Base-by-base conservation (phyloP, 1,140 invertebrate species). In the Galleria mellonella region DNA sequence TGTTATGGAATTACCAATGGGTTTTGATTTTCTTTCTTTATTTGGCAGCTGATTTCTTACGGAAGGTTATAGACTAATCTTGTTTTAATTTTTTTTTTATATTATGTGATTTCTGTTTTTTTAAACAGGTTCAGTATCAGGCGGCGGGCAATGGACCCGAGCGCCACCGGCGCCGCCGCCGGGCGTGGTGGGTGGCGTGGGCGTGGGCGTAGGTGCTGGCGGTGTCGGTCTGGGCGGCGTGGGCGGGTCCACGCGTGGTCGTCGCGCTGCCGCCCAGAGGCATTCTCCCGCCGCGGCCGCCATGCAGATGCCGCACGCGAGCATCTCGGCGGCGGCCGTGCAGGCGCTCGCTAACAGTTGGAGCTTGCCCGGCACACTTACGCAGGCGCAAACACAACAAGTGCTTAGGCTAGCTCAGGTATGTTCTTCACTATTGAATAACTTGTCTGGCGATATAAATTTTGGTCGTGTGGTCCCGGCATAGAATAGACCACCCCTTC, bases 401-500 rank as follows among this genome's bases (percentile, higher is more conserved):
- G 85, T 87, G 40, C 65, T 81, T 7, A 57, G 83, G 62, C 64
- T 86, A 4, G 83, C 83, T 1, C 83, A 83, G 82, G 84, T 85
- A 33, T 32, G 35, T 4, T 10, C 13, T 36, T 14, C 1, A 17
- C 10, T 23, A 4, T 13, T 10, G 15, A n/a, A n/a, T n/a, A n/a
- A n/a, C n/a, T n/a, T n/a, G n/a, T n/a, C n/a, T n/a, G n/a, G n/a
- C n/a, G n/a, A n/a, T n/a, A n/a, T n/a, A n/a, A n/a, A n/a, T n/a
- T n/a, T n/a, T n/a, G n/a, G n/a, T n/a, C n/a, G n/a, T n/a, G n/a
- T n/a, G n/a, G n/a, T n/a, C n/a, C n/a, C n/a, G n/a, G n/a, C n/a
- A n/a, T n/a, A n/a, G n/a, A n/a, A n/a, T n/a, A n/a, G n/a, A n/a
- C n/a, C n/a, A n/a, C n/a, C n/a, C n/a, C n/a, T n/a, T n/a, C n/a